These are phyloP conservation scores for Stylophora pistillata DNA, from an alignment of 64 coral and sea anemone genomes.

Conservation along the genomic window DNA sequence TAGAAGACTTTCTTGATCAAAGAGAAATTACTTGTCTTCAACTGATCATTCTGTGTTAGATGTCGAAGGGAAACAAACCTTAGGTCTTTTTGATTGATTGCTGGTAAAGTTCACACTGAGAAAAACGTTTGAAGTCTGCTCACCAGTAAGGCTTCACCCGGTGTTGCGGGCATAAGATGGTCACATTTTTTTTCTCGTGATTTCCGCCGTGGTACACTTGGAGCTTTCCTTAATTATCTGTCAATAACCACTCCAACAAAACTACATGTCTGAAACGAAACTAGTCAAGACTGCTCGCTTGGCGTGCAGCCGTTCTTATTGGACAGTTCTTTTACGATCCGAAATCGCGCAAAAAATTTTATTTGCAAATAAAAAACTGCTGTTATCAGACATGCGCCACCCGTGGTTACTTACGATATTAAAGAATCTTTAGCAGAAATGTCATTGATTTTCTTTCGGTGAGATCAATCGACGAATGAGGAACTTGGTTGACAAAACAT, in stretches of 20 bases:
- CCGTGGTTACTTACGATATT: constrained; percentile 3
- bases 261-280: too few species aligned
- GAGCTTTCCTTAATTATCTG: too few species aligned
- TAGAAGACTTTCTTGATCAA: too few species aligned
- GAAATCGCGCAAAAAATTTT: too few species aligned
- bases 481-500: not conserved
- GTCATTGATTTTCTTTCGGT: not conserved
- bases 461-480: not conserved
- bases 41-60: not conserved
- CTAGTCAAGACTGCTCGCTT: too few species aligned
- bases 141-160: not conserved
- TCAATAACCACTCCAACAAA: too few species aligned
- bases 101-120: constrained; percentile 12
- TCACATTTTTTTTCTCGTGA: not conserved
- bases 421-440: not conserved
- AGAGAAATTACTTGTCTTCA: not conserved
- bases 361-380: not conserved
- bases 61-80: not conserved
- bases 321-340: too few species aligned
- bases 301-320: too few species aligned
- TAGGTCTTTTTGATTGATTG: not conserved
- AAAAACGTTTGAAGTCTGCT: not conserved
- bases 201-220: too few species aligned
- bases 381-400: not conserved
- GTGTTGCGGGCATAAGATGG: not conserved